Base-by-base conservation (phyloP, 64 coral and sea anemone genomes). In the Pachyseris speciosa region DNA sequence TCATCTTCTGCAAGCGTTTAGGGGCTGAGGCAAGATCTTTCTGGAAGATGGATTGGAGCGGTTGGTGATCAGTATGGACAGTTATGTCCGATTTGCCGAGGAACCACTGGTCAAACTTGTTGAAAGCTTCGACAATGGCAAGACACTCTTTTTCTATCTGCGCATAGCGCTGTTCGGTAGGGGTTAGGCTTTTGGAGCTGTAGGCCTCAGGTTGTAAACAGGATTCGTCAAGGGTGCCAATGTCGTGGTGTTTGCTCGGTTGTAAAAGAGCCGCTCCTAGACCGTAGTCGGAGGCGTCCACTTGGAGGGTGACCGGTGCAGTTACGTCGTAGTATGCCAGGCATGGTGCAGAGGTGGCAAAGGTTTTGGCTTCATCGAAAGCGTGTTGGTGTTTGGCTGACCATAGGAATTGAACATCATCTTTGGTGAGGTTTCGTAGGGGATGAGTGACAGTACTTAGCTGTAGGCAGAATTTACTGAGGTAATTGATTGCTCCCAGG, bases 91-190 rank as follows among this genome's bases (percentile, higher is more conserved):
- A 47, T 79, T 89, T 89, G 12, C 87, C 73, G 17, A 89, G 87
- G 0, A 89, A 60, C 73, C 87, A 89, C 28, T 78, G 87, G 87
- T 79, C 58, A 52, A 89, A 89, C 48, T 89, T 77, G 87, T 78
- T 78, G n/a, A 89, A 89, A 43, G 61, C 57, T 44, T 89, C 74
- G 8, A 89, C 74, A 42, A 79, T 89, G 13, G 87, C 58, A 44
- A 89, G 87, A 22, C 89, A 84, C 20, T 84, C 65, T 47, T 83
- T 91, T 91, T 91, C 41, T 20, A 71, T 67, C 34, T 87, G 84
- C n/a, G 63, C 76, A 28, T 81, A 91, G 20, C 78, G 78, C 45
- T 84, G 66, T 26, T 91, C 67, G 13, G 49, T 91, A 24, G 31
- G n/a, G 66, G 89, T 91, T 13, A 91, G 29, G 33, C 53, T 85